These are phyloP conservation scores for Eustalomyia histrio DNA, from an alignment of 2,888 invertebrate species.

Conservation along the genomic window DNA sequence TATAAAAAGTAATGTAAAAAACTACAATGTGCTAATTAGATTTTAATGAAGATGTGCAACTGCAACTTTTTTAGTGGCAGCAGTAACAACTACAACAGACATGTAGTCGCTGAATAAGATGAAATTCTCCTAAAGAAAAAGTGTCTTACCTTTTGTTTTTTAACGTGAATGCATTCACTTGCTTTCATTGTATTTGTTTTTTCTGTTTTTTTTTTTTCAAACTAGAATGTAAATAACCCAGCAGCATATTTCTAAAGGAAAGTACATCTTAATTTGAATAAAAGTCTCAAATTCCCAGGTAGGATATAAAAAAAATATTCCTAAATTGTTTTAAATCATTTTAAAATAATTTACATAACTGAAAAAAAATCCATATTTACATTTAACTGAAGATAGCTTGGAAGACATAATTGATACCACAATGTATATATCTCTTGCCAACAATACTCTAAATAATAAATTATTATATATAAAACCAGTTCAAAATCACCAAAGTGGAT, in stretches of 20 bases:
- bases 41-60: slow-evolving; percentile 77
- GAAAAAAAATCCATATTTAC: too few species aligned
- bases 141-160: slow-evolving; percentile 50
- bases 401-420: too few species aligned
- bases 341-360: too few species aligned
- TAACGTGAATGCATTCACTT: slow-evolving; percentile 36
- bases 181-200: slow-evolving; percentile 11
- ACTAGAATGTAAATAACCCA: slow-evolving; percentile 37
- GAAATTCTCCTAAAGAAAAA: slow-evolving; percentile 45
- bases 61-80: slow-evolving; percentile 43
- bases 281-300: too few species aligned
- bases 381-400: too few species aligned
- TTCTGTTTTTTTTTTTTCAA: slow-evolving; percentile 19
- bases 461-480: too few species aligned
- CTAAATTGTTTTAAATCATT: too few species aligned
- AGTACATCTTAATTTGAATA: too few species aligned
- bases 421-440: too few species aligned
- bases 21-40: slow-evolving; percentile 76
- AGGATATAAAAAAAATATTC: too few species aligned
- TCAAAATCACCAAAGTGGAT: too few species aligned
- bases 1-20: slow-evolving; percentile 37
- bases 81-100: slow-evolving; percentile 22
- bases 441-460: too few species aligned
- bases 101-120: not conserved
- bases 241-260: not conserved